Percentiles rank a stretch among this genome's conserved stretches.
Evolutionary conservation across 2,888 invertebrate genomes (phyloP).

Genomic region (Lasioglossum pauxillum): DNA sequence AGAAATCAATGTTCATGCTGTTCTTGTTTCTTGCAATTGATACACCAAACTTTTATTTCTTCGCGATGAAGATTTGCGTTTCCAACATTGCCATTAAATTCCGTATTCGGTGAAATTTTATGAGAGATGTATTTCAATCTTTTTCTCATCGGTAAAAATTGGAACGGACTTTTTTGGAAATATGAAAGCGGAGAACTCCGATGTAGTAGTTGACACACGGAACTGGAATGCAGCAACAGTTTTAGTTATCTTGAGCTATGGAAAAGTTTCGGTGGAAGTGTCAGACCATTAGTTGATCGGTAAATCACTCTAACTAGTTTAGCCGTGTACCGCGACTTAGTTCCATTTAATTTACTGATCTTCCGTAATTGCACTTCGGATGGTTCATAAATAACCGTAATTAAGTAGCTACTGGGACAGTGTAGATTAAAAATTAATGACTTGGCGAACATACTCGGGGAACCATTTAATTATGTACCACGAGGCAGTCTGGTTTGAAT

Average conservation of each 20-base stretch:
- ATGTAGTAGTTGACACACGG: neutral
- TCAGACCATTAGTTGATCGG: conserved; percentile 17
- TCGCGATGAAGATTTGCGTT: no score
- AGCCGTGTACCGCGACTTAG: conserved; percentile 6
- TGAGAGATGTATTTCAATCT: no score
- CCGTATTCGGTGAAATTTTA: neutral
- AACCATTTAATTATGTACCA: conserved; percentile 7
- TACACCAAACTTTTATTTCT: no score
- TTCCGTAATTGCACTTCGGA: conserved; percentile 29
- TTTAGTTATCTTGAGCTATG: neutral
- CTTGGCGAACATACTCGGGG: conserved; percentile 23
- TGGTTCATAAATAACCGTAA: conserved; percentile 5
- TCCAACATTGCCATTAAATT: no score
- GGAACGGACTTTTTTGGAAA: neutral
- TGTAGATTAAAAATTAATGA: conserved; percentile 37
- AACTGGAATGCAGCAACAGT: neutral
- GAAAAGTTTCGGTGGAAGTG: neutral
- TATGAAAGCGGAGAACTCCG: neutral
- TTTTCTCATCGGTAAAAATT: neutral
- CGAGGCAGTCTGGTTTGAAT: neutral
- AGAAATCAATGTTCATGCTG: no score
- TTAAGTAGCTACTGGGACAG: conserved; percentile 5
- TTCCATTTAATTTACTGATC: conserved; percentile 31
- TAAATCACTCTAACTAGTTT: conserved; percentile 20
- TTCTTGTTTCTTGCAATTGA: no score